A percentile compares a stretch with the other conserved stretches of the same genome.
Evolutionary conservation across 35 echinoderm and acorn worm genomes (phyloP).

Genomic region (Holothuria glaberrima): DNA sequence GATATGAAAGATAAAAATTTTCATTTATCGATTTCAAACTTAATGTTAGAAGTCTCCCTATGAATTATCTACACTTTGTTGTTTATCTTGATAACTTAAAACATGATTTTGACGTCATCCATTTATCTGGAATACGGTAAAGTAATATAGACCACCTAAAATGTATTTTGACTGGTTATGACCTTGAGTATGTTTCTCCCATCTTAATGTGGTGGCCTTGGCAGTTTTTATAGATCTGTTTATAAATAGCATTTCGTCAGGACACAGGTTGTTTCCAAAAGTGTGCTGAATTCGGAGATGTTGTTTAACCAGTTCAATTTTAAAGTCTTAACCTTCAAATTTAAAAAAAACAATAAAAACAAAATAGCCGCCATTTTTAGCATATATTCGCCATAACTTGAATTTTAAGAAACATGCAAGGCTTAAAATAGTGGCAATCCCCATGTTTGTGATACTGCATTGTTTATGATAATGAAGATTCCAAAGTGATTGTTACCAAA

Average conservation of each 20-base stretch:
- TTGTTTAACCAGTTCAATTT: no score
- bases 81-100: not conserved
- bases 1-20: not conserved
- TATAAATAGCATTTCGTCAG: not conserved
- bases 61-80: not conserved
- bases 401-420: no score
- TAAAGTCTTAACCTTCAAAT: no score
- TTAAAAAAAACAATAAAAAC: no score
- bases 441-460: no score
- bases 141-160: conserved; percentile 1
- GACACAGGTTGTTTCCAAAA: not conserved
- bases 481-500: no score
- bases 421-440: no score
- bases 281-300: no score
- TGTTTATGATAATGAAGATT: no score
- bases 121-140: not conserved
- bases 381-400: no score
- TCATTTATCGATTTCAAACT: not conserved
- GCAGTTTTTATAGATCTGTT: not conserved
- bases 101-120: not conserved
- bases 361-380: no score
- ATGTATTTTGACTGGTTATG: not conserved
- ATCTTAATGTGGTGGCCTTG: not conserved
- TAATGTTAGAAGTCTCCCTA: not conserved
- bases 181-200: not conserved